These are phyloP conservation scores for Diorhabda sublineata DNA, from an alignment of 1,140 invertebrate genomes.

Conservation along the genomic window DNA sequence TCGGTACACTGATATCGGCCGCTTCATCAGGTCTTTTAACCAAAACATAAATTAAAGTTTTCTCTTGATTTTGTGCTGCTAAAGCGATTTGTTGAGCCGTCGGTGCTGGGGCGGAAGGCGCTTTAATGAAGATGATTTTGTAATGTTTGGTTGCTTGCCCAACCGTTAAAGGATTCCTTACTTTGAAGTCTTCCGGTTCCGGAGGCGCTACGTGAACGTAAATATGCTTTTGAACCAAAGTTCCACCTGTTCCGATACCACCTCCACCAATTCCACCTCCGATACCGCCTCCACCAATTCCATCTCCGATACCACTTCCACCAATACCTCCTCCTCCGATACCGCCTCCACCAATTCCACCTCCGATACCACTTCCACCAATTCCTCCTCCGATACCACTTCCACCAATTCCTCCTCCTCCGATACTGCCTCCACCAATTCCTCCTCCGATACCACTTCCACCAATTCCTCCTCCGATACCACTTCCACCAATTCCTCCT, in stretches of 20 bases:
- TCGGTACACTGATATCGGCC: slow-evolving; percentile 71
- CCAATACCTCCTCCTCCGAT: slow-evolving; percentile 21
- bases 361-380: slow-evolving; percentile 5
- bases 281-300: slow-evolving; percentile 18
- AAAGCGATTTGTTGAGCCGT: slow-evolving; percentile 70
- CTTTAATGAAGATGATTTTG: slow-evolving; percentile 87
- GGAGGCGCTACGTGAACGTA: slow-evolving; percentile 66
- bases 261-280: slow-evolving; percentile 20
- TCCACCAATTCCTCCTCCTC: slow-evolving; percentile 4
- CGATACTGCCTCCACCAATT: slow-evolving; percentile 9
- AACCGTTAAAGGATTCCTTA: slow-evolving; percentile 53
- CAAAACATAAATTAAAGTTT: slow-evolving; percentile 82
- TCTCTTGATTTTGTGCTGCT: slow-evolving; percentile 77
- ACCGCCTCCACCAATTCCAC: slow-evolving; percentile 19
- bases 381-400: slow-evolving; percentile 10
- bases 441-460: slow-evolving; percentile 4
- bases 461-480: slow-evolving; percentile 7
- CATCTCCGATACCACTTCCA: slow-evolving; percentile 2
- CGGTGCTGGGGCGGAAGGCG: slow-evolving; percentile 68
- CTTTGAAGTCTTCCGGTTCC: slow-evolving; percentile 62
- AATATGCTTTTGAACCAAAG: slow-evolving; percentile 66
- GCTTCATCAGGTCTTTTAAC: slow-evolving; percentile 79
- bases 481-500: slow-evolving; percentile 5
- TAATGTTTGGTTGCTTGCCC: slow-evolving; percentile 76
- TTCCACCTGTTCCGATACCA: slow-evolving; percentile 21